These are phyloP conservation scores for Tachina grossa DNA, from an alignment of 2,888 invertebrate genomes.

Conservation along the genomic window DNA sequence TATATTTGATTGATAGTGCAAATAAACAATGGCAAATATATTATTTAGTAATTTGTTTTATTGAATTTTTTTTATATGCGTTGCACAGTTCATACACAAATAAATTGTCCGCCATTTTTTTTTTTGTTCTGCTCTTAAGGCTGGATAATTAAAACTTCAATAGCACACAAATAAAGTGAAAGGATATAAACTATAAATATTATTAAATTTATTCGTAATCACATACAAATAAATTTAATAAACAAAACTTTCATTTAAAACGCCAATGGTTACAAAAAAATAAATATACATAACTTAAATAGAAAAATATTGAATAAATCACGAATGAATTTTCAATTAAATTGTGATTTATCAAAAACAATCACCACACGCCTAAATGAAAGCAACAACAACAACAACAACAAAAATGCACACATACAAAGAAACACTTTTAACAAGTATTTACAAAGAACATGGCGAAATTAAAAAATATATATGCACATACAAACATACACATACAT, in stretches of 20 bases:
- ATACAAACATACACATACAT: neutral
- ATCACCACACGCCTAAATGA: constrained; percentile 25
- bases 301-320: constrained; percentile 42
- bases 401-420: constrained; percentile 17
- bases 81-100: neutral
- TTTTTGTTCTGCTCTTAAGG: neutral
- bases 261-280: neutral
- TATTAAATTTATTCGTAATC: neutral
- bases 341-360: constrained; percentile 49
- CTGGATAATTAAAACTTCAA: constrained; percentile 40
- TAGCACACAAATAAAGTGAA: constrained; percentile 1
- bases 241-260: constrained; percentile 26
- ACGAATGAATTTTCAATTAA: constrained; percentile 57
- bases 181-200: constrained; percentile 13
- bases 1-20: neutral
- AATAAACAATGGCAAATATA: constrained; percentile 3
- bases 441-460: neutral
- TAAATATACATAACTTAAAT: neutral
- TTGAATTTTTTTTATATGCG: neutral
- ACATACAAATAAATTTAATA: constrained; percentile 15
- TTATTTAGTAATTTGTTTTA: constrained; percentile 21
- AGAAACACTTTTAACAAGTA: neutral
- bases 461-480: neutral
- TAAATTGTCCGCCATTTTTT: neutral
- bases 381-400: neutral